A percentile compares a stretch with the other conserved stretches of the same genome.
phyloP scores from a whole-genome alignment of 2,113 vertebrate genomes.

The Emydocephalus ijimae region DNA sequence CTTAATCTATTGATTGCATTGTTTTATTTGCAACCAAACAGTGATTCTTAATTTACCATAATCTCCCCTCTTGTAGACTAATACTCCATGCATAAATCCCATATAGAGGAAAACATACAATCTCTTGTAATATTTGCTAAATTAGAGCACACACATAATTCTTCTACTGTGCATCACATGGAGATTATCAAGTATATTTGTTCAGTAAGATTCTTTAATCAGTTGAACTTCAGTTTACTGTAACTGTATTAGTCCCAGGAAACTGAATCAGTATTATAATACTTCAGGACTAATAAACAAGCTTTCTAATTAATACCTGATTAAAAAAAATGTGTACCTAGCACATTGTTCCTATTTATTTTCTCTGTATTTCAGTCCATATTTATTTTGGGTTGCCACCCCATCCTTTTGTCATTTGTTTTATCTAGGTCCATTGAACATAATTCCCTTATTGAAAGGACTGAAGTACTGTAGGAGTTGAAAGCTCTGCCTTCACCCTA shows the following conservation, averaged over 20 bases:
- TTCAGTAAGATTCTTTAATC: not conserved
- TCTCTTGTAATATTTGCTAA: not conserved
- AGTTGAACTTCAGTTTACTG: not conserved
- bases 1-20: constrained; percentile 65
- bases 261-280: not conserved
- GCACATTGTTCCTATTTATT: not conserved
- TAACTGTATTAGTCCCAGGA: not conserved
- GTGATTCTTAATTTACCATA: not conserved
- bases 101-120: not conserved
- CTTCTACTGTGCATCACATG: not conserved
- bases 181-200: not conserved
- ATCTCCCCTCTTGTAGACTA: not conserved
- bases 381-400: not conserved
- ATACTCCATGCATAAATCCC: not conserved
- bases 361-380: not conserved
- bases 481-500: not conserved
- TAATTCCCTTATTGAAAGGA: not conserved
- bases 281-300: not conserved
- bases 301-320: not conserved
- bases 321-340: not conserved
- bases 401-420: not conserved
- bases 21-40: not conserved
- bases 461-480: not conserved
- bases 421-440: not conserved
- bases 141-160: not conserved